Percentiles rank a stretch among this genome's conserved stretches.
Conservation (phyloP, 2,888 invertebrate genomes). For the Clepsis dumicolana region DNA sequence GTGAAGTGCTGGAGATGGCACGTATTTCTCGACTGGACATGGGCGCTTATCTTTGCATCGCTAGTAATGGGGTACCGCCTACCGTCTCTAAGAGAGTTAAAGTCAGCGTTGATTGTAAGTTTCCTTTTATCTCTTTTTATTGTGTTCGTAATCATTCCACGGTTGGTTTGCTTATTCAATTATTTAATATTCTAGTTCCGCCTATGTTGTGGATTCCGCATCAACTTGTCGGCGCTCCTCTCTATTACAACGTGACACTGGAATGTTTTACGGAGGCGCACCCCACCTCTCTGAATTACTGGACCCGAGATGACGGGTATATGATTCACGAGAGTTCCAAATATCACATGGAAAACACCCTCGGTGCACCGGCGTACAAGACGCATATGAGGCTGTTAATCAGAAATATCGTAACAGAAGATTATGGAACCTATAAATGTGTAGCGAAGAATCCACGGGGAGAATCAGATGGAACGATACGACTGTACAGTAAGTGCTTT, state of each 20-base stretch:
- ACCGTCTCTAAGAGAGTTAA: constrained; percentile 96
- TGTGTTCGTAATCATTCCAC: neutral
- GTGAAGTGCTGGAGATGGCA: constrained; percentile 93
- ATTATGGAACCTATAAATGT: constrained; percentile 95
- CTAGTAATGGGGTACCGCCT: constrained; percentile 95
- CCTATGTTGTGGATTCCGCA: constrained; percentile 97
- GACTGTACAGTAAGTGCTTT: constrained; percentile 92
- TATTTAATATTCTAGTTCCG: constrained; percentile 91
- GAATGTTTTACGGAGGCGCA: constrained; percentile 97
- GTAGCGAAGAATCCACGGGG: constrained; percentile 96
- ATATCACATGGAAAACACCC: constrained; percentile 91
- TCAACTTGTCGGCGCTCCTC: constrained; percentile 94
- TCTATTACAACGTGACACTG: constrained; percentile 93
- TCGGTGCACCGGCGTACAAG: constrained; percentile 91
- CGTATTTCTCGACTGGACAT: constrained; percentile 95
- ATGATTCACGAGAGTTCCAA: constrained; percentile 95
- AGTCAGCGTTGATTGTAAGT: constrained; percentile 98
- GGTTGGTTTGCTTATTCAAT: constrained; percentile 8
- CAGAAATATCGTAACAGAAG: constrained; percentile 90
- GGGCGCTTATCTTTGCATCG: constrained; percentile 97
- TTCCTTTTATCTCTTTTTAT: constrained; percentile 47
- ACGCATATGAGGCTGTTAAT: constrained; percentile 95
- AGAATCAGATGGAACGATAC: constrained; percentile 95
- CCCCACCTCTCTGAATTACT: constrained; percentile 96
- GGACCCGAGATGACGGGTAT: constrained; percentile 94